These are phyloP conservation scores for Prunella himalayana DNA, from an alignment of 2,113 vertebrate species.

Conservation along the genomic window DNA sequence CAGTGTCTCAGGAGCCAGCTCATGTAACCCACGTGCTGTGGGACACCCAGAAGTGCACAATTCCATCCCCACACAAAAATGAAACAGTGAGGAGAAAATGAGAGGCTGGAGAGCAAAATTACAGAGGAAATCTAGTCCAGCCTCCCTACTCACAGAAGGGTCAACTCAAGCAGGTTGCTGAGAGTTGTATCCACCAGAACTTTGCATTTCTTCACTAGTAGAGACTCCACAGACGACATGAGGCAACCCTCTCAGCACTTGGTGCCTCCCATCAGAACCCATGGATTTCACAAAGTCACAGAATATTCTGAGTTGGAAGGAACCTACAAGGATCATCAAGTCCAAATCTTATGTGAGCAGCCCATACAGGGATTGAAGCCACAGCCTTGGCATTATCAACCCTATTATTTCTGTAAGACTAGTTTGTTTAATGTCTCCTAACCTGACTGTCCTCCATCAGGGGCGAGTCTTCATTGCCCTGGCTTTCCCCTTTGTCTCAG, in stretches of 20 bases:
- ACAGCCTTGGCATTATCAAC: too few relatives aligned
- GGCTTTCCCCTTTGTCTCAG: background rate
- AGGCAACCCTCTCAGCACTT: background rate
- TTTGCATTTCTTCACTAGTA: background rate
- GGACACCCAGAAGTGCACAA: background rate
- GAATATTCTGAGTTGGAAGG: background rate
- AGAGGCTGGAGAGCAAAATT: background rate
- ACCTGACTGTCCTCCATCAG: background rate
- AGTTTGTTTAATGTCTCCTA: background rate
- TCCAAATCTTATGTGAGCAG: background rate
- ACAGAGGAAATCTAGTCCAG: background rate
- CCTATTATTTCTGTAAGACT: background rate
- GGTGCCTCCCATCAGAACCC: background rate
- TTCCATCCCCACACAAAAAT: background rate
- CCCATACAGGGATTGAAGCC: background rate
- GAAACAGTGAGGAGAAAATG: background rate
- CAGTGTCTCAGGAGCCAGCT: background rate
- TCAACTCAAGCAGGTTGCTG: background rate
- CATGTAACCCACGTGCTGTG: background rate
- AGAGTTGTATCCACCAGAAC: background rate
- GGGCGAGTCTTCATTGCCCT: fast-evolving
- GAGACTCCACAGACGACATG: background rate
- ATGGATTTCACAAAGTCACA: background rate
- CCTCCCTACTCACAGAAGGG: background rate
- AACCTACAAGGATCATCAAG: background rate